Conservation (phyloP, 2,888 invertebrate genomes). For the Acanthacorydalis orientalis region DNA sequence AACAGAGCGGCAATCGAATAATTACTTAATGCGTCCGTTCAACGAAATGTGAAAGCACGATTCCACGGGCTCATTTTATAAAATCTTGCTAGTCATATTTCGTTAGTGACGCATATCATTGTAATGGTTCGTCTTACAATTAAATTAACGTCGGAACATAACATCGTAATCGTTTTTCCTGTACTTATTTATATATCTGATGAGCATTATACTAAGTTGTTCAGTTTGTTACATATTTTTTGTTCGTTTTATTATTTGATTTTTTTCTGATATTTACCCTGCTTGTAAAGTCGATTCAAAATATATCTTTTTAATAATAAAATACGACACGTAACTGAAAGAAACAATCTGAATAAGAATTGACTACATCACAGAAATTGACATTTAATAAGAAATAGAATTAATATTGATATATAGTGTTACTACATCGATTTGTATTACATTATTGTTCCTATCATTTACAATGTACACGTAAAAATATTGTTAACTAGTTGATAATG, state of each 20-base stretch:
- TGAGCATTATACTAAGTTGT: not conserved
- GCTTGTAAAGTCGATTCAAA: not conserved
- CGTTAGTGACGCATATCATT: not conserved
- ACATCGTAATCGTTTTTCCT: not conserved
- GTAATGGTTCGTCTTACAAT: too few species aligned
- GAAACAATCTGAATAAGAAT: not conserved
- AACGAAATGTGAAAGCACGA: conserved; percentile 11
- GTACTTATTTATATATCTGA: not conserved
- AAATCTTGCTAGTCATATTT: conserved; percentile 11
- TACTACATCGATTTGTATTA: too few species aligned
- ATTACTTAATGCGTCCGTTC: too few species aligned
- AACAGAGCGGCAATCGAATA: too few species aligned
- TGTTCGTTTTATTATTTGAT: not conserved
- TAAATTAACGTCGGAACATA: too few species aligned
- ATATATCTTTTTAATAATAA: not conserved
- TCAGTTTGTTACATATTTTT: not conserved
- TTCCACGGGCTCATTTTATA: conserved; percentile 12
- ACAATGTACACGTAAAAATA: too few species aligned
- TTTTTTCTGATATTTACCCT: not conserved
- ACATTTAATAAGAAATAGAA: not conserved
- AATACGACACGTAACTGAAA: not conserved
- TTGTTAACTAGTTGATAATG: too few species aligned
- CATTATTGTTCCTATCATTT: too few species aligned
- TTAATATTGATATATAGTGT: too few species aligned
- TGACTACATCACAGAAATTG: conserved; percentile 1